phyloP scores from a whole-genome alignment of 2,888 invertebrate genomes.

The Argyresthia albistria region DNA sequence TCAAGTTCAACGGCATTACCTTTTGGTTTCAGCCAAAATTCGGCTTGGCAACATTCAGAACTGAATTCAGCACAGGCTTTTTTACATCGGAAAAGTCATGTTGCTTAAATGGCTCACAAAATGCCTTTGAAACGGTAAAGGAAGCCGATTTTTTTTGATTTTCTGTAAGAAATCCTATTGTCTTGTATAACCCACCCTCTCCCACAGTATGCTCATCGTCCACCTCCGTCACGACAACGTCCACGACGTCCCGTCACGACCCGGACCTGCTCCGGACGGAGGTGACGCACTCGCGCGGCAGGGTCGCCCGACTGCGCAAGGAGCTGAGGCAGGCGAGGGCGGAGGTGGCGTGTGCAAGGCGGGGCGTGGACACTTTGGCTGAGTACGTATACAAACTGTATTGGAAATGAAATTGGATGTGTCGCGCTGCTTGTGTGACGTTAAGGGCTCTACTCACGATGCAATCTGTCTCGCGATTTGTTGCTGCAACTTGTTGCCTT shows the following conservation, averaged over 20 bases:
- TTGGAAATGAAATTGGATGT: not conserved
- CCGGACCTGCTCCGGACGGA: conserved; percentile 94
- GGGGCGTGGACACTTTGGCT: conserved; percentile 92
- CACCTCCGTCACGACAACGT: conserved; percentile 78
- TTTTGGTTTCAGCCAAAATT: too few relatives aligned
- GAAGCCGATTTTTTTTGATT: too few relatives aligned
- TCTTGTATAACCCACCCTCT: too few relatives aligned
- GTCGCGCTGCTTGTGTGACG: not conserved
- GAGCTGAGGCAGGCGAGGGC: conserved; percentile 93
- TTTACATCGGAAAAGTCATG: too few relatives aligned
- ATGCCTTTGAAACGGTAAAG: too few relatives aligned
- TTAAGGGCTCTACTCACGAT: too few relatives aligned
- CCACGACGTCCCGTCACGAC: conserved; percentile 93
- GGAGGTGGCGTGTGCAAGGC: conserved; percentile 92
- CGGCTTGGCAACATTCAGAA: too few relatives aligned
- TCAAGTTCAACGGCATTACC: too few relatives aligned
- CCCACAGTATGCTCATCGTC: conserved; percentile 86
- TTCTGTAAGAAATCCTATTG: not conserved
- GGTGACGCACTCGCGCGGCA: conserved; percentile 88
- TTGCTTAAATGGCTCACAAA: too few relatives aligned
- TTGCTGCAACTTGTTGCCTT: too few relatives aligned
- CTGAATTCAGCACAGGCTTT: too few relatives aligned
- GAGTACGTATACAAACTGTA: conserved; percentile 74
- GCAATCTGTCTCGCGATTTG: too few relatives aligned
- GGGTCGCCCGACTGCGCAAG: conserved; percentile 90